Conservation (phyloP, 2,888 invertebrate species). For the Cephus nigrinus region DNA sequence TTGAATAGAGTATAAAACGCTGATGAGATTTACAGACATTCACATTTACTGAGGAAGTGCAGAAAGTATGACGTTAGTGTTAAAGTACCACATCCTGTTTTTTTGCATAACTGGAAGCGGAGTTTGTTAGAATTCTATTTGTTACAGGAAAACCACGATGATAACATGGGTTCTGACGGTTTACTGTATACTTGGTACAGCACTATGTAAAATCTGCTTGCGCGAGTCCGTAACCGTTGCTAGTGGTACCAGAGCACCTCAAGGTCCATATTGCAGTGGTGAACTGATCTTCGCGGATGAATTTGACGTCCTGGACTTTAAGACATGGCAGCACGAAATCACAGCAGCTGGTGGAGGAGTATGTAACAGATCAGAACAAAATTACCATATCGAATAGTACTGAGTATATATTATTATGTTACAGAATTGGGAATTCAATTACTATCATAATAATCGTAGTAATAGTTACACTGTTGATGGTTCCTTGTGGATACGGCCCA, state of each 20-base stretch:
- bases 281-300: conserved; percentile 75
- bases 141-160: neutral
- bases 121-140: neutral
- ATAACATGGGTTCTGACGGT: neutral
- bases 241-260: neutral
- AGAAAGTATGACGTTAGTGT: neutral
- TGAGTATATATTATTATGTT: neutral
- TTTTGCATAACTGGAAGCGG: neutral
- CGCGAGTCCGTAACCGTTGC: conserved; percentile 31
- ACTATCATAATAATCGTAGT: neutral
- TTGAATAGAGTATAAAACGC: neutral
- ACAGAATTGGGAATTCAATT: conserved; percentile 4
- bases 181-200: neutral
- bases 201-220: neutral
- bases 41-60: neutral
- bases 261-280: conserved; percentile 65
- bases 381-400: neutral
- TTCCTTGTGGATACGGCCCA: neutral
- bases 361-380: neutral
- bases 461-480: neutral
- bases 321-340: conserved; percentile 3
- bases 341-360: neutral
- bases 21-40: neutral
- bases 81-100: neutral
- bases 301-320: conserved; percentile 63